Conservation (phyloP, 2,888 invertebrate species). For the Agapostemon virescens region DNA sequence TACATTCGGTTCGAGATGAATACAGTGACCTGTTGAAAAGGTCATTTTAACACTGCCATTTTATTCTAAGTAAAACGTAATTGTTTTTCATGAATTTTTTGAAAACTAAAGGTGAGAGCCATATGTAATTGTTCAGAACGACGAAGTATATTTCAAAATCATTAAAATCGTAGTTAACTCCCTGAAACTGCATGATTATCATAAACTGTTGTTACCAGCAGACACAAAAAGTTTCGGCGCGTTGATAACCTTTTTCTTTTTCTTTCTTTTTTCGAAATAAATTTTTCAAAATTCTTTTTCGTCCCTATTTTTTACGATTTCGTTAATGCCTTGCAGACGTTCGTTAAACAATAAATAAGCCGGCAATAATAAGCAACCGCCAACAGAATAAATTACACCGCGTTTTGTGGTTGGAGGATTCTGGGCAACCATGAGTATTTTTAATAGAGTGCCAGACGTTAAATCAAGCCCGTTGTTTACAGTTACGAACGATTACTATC, state of each 20-base stretch:
- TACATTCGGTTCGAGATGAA: no score
- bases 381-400: background rate
- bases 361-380: background rate
- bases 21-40: no score
- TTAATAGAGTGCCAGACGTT: background rate
- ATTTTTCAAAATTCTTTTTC: background rate
- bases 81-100: no score
- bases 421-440: background rate
- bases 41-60: no score
- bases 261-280: background rate
- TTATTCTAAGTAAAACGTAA: no score
- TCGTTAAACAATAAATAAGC: background rate
- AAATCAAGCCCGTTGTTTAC: conserved; percentile 7
- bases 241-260: background rate
- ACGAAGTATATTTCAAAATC: no score
- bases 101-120: no score
- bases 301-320: background rate
- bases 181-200: no score
- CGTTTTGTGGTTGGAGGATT: background rate
- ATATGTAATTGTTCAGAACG: no score
- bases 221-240: background rate
- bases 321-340: background rate
- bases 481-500: conserved; percentile 4
- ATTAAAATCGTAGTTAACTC: no score
- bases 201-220: background rate